Evolutionary conservation across 2,113 vertebrate species (phyloP).

Genomic region (Balaeniceps rex): DNA sequence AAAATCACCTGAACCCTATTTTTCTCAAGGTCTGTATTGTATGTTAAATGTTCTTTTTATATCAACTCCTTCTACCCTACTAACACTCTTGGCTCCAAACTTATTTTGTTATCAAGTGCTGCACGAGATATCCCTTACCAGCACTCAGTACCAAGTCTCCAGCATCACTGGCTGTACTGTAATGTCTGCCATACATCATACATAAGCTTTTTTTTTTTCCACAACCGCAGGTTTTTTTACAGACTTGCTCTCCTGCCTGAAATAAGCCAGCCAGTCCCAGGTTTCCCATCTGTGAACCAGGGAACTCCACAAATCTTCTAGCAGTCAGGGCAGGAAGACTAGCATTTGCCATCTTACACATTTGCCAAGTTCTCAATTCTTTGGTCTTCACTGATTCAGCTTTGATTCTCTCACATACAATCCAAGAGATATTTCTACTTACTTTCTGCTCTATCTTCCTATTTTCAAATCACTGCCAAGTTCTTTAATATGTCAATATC

Average conservation of each 20-base stretch:
- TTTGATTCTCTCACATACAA: background rate
- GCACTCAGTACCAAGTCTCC: background rate
- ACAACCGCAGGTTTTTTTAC: background rate
- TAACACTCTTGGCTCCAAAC: background rate
- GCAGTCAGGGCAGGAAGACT: background rate
- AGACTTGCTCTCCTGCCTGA: background rate
- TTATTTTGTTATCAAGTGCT: background rate
- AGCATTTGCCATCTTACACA: background rate
- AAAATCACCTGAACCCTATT: background rate
- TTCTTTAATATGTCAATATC: background rate
- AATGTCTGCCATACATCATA: background rate
- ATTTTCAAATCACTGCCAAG: background rate
- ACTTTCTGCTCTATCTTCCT: background rate
- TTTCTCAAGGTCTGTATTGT: background rate
- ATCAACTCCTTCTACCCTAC: background rate
- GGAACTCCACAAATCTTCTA: background rate
- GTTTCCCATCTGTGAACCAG: background rate
- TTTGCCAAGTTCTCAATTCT: background rate
- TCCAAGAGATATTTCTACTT: background rate
- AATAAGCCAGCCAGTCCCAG: background rate
- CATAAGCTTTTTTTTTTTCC: background rate
- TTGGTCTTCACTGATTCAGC: background rate
- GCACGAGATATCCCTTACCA: background rate
- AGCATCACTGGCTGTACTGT: background rate
- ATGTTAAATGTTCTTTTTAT: background rate